Base-by-base conservation (phyloP, 2,888 invertebrate genomes). In the Ctenicera cuprea region DNA sequence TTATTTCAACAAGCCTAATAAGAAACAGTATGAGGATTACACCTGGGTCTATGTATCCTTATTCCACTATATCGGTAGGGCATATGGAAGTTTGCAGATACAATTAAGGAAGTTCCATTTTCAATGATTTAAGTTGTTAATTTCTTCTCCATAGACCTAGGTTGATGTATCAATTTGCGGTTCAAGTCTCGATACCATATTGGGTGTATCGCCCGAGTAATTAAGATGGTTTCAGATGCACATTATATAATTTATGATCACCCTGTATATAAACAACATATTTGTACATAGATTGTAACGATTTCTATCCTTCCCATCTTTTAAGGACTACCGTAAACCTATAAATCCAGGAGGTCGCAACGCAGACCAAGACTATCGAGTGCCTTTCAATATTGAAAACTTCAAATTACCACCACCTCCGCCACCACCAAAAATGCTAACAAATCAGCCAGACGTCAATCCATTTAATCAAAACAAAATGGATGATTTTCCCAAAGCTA, bases 371-470 rank as follows among this genome's bases (percentile, higher is more conserved):
- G 86, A 87, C 73, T 87, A 86, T 73, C 80, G 87, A 57, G 70
- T 86, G 38, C 82, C 83, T 64, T 83, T 83, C 62, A 81, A 83
- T 64, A 79, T 85, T 43, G 78, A 84, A 69, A 83, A 83, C 68
- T 71, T 85, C n/a, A 85, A 85, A 77, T 74, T 85, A 54, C 86
- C 87, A 9, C 87, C 87, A 0, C 87, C 91, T 45, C 89, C 90
- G 18, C 90, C 90, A 0, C 87, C 89, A 0, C 87, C 89, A 77
- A 83, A 88, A 30, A 50, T 65, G 37, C 14, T 71, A 38, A 37
- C 66, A 11, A 50, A 37, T 26, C n/a, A 81, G 71, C 73, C 59
- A 54, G 26, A 57, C 14, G n/a, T n/a, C 1, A 20, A 18, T 20
- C 11, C 12, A 50, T 64, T 50, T 11, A 30, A 64, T 41, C 26